Evolutionary conservation across 2,113 vertebrate species (phyloP).

Genomic region (Callionymus lyra): DNA sequence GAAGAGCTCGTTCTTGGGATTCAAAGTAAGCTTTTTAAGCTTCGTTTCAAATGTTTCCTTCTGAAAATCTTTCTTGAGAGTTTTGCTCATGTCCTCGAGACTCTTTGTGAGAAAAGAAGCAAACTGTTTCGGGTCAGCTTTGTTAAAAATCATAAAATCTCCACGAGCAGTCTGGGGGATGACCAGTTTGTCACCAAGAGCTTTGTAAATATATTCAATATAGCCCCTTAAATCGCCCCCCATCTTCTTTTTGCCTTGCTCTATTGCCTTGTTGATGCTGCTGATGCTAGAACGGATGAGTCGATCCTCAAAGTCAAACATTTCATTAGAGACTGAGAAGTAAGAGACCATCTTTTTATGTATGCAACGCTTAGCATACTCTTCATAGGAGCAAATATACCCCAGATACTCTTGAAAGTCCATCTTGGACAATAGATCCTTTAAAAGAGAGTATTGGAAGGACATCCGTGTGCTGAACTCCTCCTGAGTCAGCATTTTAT

Average conservation of each 20-base stretch:
- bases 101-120: slow-evolving; percentile 7
- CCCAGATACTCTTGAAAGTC: slow-evolving; percentile 17
- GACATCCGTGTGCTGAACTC: slow-evolving; percentile 21
- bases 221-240: slow-evolving; percentile 11
- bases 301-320: no score
- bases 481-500: slow-evolving; percentile 24
- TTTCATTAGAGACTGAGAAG: no score
- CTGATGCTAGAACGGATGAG: background rate
- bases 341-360: slow-evolving; percentile 1
- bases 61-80: slow-evolving; percentile 16
- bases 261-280: background rate
- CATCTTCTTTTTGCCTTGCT: slow-evolving; percentile 10
- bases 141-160: slow-evolving; percentile 25
- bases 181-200: slow-evolving; percentile 16
- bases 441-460: slow-evolving; percentile 42
- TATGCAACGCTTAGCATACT: slow-evolving; percentile 40
- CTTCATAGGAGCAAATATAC: slow-evolving; percentile 38
- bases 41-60: slow-evolving; percentile 2
- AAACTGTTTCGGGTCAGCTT: slow-evolving; percentile 16
- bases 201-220: slow-evolving; percentile 9
- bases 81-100: background rate
- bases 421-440: slow-evolving; percentile 31
- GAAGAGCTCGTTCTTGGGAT: slow-evolving; percentile 52
- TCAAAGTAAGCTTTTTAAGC: slow-evolving; percentile 23
- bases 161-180: slow-evolving; percentile 6